Percentiles rank a stretch among this genome's conserved stretches.
Conservation (phyloP, 2,797 vertebrate genomes). For the Chaetodon trifasciatus region DNA sequence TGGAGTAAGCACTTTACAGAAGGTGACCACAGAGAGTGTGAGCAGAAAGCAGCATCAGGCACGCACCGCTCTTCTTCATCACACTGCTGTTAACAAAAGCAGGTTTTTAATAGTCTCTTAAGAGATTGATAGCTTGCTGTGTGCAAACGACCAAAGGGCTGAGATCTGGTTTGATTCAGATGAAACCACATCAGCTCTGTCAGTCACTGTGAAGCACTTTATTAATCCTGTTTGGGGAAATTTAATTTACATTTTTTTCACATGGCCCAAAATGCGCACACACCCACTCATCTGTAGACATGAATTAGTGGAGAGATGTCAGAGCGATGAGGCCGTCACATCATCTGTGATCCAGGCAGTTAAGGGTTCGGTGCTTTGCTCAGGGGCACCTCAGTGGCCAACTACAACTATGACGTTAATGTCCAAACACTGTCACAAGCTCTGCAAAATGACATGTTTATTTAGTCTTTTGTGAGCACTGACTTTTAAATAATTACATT, state of each 20-base stretch:
- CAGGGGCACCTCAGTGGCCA: not conserved
- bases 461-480: conserved; percentile 5
- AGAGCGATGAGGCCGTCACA: not conserved
- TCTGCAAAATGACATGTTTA: conserved; percentile 14
- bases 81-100: conserved; percentile 13
- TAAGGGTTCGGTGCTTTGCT: not conserved
- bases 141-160: conserved; percentile 22
- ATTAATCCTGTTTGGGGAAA: not conserved
- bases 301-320: not conserved
- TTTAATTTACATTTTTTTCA: not conserved
- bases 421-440: conserved; percentile 36
- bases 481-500: conserved; percentile 31
- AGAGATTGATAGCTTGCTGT: conserved; percentile 15
- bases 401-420: not conserved
- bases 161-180: conserved; percentile 19
- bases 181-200: not conserved
- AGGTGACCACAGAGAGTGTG: conserved; percentile 41
- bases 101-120: not conserved
- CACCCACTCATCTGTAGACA: not conserved
- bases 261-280: not conserved
- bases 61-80: not conserved
- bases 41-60: conserved; percentile 22
- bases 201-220: conserved; percentile 17
- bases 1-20: conserved; percentile 46
- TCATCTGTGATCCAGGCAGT: not conserved